phyloP scores from a whole-genome alignment of 2,113 vertebrate species.

The Brienomyrus longianalis region DNA sequence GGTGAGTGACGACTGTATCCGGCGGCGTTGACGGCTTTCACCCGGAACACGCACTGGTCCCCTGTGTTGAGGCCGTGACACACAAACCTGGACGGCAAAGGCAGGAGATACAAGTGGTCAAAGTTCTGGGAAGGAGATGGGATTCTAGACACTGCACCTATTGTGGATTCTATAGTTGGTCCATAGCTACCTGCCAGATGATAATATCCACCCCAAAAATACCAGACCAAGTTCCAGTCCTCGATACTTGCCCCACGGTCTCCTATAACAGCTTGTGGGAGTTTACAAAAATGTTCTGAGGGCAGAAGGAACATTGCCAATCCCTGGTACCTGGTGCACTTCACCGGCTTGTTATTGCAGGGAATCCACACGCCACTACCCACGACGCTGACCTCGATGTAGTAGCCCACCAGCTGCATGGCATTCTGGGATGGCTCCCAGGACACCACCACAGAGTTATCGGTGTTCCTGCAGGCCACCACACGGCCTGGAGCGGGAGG shows the following conservation, averaged over 20 bases:
- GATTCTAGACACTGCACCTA: neutral
- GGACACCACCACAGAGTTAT: constrained; percentile 77
- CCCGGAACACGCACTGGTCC: constrained; percentile 77
- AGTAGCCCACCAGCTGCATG: constrained; percentile 81
- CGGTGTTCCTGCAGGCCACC: constrained; percentile 78
- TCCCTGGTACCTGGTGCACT: constrained; percentile 72
- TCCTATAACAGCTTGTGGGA: neutral
- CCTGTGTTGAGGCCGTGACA: constrained; percentile 80
- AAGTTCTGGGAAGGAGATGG: neutral
- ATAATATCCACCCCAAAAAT: neutral
- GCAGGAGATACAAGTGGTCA: neutral
- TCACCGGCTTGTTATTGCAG: constrained; percentile 95
- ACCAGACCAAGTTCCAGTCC: neutral
- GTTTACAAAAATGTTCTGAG: no score
- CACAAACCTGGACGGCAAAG: constrained; percentile 66
- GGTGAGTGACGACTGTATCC: constrained; percentile 84
- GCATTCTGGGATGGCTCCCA: constrained; percentile 79
- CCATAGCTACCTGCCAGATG: neutral
- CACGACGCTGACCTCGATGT: constrained; percentile 75
- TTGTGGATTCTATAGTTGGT: neutral
- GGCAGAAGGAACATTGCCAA: neutral
- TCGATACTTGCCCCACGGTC: neutral
- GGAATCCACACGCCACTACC: constrained; percentile 85
- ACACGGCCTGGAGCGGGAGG: constrained; percentile 73
- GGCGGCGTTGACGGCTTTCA: constrained; percentile 91